Percentiles rank a stretch among this genome's conserved stretches.
Conservation (phyloP, 2,888 invertebrate genomes). For the Kuschelorhynchus macadamiae region DNA sequence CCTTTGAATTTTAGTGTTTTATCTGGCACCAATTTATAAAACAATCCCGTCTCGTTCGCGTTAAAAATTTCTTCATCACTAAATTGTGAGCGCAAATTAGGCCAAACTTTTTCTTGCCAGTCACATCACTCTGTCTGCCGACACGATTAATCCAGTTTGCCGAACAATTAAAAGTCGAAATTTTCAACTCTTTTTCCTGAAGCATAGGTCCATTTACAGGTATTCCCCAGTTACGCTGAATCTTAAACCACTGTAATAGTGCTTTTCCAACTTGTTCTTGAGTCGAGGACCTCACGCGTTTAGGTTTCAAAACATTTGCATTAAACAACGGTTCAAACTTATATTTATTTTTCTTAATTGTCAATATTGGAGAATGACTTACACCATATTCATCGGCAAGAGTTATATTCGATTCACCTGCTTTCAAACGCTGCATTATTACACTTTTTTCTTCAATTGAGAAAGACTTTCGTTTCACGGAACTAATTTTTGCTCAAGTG, state of each 20-base stretch:
- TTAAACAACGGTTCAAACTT: background rate
- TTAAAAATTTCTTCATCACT: too few relatives aligned
- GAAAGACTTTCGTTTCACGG: background rate
- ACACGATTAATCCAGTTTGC: too few relatives aligned
- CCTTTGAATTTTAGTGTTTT: too few relatives aligned
- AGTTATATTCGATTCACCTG: background rate
- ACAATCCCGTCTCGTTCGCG: too few relatives aligned
- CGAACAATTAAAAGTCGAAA: too few relatives aligned
- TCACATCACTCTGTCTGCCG: too few relatives aligned
- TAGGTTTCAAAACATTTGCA: background rate
- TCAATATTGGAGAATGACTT: background rate
- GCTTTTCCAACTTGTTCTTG: background rate
- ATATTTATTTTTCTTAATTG: background rate
- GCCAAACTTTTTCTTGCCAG: too few relatives aligned
- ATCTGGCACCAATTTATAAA: too few relatives aligned
- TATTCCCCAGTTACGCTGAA: background rate
- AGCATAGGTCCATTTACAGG: background rate
- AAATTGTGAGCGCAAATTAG: too few relatives aligned
- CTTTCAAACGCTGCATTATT: background rate
- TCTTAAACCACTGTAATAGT: background rate
- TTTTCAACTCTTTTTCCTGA: background rate
- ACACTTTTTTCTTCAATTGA: background rate
- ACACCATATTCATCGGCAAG: background rate
- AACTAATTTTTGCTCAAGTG: background rate
- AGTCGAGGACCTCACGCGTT: background rate